phyloP scores from a whole-genome alignment of 1,140 invertebrate species.

The Bombus polaris region DNA sequence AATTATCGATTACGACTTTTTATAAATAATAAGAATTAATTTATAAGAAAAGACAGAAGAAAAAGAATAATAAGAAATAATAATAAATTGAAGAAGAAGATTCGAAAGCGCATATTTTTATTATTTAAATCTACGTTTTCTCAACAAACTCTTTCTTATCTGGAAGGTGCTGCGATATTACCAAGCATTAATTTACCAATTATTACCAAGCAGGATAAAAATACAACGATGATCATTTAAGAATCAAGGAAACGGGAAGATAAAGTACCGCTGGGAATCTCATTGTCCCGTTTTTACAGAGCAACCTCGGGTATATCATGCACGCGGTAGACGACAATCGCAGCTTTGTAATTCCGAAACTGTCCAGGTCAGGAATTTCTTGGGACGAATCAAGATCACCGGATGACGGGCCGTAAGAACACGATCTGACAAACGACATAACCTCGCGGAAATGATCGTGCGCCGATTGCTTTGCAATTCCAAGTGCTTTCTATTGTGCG shows the following conservation, averaged over 20 bases:
- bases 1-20: too few species aligned
- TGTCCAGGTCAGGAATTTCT: neutral
- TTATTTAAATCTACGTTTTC: neutral
- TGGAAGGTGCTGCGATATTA: neutral
- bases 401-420: constrained; percentile 19
- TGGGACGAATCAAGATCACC: constrained; percentile 33
- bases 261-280: constrained; percentile 3
- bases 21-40: too few species aligned
- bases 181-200: neutral
- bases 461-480: constrained; percentile 47
- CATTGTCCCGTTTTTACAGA: constrained; percentile 34
- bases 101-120: neutral
- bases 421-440: constrained; percentile 28
- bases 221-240: neutral
- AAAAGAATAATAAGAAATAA: too few species aligned
- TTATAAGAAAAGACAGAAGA: too few species aligned
- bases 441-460: constrained; percentile 31
- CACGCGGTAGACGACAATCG: constrained; percentile 3
- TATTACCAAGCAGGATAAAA: neutral
- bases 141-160: neutral
- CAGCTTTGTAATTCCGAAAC: constrained; percentile 38
- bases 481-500: constrained; percentile 31
- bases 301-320: neutral
- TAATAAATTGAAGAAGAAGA: too few species aligned
- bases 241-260: neutral